Evolutionary conservation across 2,888 invertebrate species (phyloP).

Genomic region (Scaptomyza cyrtandrae): DNA sequence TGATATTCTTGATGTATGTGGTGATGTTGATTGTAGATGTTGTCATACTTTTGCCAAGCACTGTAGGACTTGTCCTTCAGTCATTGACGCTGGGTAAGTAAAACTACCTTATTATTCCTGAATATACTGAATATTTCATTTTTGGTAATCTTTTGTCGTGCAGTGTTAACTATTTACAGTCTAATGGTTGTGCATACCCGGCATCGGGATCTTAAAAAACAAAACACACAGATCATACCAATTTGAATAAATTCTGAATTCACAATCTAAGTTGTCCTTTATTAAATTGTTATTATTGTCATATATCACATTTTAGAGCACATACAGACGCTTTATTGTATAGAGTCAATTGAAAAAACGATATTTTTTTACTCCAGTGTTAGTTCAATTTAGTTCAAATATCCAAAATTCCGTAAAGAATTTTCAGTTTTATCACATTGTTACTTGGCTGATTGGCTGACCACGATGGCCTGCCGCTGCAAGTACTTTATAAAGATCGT

Average conservation of each 20-base stretch:
- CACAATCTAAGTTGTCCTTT: background rate
- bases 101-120: background rate
- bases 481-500: conserved; percentile 52
- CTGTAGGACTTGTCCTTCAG: background rate
- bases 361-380: conserved; percentile 1
- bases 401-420: conserved; percentile 29
- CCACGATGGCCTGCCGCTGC: conserved; percentile 60
- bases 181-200: conserved; percentile 18
- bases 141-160: background rate
- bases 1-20: background rate
- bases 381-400: conserved; percentile 5
- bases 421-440: background rate
- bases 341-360: background rate
- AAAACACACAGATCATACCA: background rate
- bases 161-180: conserved; percentile 18
- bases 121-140: no score
- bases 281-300: background rate
- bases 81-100: background rate
- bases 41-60: background rate
- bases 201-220: background rate
- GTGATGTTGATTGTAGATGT: conserved; percentile 5
- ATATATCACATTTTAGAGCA: background rate
- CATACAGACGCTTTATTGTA: background rate
- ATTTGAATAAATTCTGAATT: conserved; percentile 8
- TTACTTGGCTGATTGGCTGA: background rate